Conservation (phyloP, 2,113 vertebrate species). For the Petaurus breviceps region DNA sequence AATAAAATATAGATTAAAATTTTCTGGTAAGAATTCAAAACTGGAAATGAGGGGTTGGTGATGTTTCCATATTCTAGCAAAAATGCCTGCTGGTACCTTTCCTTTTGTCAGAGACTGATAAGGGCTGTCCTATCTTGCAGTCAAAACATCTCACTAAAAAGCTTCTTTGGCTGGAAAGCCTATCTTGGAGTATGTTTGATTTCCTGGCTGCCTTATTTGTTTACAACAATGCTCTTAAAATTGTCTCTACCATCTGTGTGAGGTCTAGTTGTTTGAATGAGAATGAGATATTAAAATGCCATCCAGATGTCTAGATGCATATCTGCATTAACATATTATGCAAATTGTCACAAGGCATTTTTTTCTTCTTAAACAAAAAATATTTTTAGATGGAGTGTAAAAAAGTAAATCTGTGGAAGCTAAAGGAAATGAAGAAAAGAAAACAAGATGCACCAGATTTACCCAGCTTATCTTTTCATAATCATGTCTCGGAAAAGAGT, state of each 20-base stretch:
- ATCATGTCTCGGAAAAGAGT: conserved; percentile 70
- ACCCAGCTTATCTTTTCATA: conserved; percentile 70
- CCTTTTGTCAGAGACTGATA: conserved; percentile 56
- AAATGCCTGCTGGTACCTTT: conserved; percentile 18
- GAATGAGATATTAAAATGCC: conserved; percentile 90
- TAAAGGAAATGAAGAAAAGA: conserved; percentile 67
- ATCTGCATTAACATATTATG: conserved; percentile 85
- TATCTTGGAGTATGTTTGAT: conserved; percentile 79
- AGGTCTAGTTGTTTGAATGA: conserved; percentile 85
- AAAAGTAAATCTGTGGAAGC: conserved; percentile 76
- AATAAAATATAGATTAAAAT: neutral
- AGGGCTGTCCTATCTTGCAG: conserved; percentile 65
- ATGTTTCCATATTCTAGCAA: neutral
- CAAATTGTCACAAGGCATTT: conserved; percentile 79
- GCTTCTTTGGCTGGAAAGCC: conserved; percentile 67
- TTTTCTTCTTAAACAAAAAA: conserved; percentile 80
- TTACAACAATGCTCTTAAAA: conserved; percentile 88
- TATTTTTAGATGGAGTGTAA: conserved; percentile 81
- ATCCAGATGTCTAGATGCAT: conserved; percentile 87
- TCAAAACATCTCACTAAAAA: conserved; percentile 75
- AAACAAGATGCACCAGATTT: conserved; percentile 51
- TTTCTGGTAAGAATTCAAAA: neutral
- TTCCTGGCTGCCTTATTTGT: conserved; percentile 88
- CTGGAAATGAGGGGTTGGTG: neutral
- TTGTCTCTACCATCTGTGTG: conserved; percentile 87